Conservation (phyloP, 1,140 invertebrate genomes). For the Dysdera silvatica region DNA sequence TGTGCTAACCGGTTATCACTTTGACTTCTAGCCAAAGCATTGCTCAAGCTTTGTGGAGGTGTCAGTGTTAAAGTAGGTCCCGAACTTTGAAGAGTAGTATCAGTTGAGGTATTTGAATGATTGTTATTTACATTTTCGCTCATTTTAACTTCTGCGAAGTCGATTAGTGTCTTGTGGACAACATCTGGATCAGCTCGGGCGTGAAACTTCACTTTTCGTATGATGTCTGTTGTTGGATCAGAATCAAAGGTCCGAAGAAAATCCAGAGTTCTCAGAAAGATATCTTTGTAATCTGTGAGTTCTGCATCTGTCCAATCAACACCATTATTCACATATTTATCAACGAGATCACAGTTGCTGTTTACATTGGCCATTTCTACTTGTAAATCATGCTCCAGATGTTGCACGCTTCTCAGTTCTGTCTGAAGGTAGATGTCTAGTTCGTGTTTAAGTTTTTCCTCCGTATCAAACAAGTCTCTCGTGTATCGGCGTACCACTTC, state of each 20-base stretch:
- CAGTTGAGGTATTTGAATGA: not conserved
- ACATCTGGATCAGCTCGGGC: conserved; percentile 23
- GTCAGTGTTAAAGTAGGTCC: conserved; percentile 17
- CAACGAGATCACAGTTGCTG: conserved; percentile 89
- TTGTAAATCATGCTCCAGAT: conserved; percentile 82
- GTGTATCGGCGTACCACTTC: conserved; percentile 27
- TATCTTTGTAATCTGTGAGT: conserved; percentile 76
- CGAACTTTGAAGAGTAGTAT: not conserved
- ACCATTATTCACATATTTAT: conserved; percentile 78
- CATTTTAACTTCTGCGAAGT: conserved; percentile 79
- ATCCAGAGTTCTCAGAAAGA: conserved; percentile 78
- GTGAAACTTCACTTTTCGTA: conserved; percentile 64
- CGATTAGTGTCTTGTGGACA: conserved; percentile 41
- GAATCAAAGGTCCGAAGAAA: conserved; percentile 88
- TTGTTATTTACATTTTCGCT: conserved; percentile 3
- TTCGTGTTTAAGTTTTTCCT: conserved; percentile 70
- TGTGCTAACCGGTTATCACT: conserved; percentile 72
- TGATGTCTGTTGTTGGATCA: conserved; percentile 74
- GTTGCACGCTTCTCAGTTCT: conserved; percentile 69
- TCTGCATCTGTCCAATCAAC: conserved; percentile 50
- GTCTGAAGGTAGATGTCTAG: conserved; percentile 75
- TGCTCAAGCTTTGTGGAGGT: conserved; percentile 24
- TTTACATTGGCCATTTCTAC: conserved; percentile 84
- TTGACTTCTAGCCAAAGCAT: conserved; percentile 72
- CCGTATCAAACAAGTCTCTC: conserved; percentile 51